Conservation (phyloP, 2,113 vertebrate species). For the Gallinago jamesoni region DNA sequence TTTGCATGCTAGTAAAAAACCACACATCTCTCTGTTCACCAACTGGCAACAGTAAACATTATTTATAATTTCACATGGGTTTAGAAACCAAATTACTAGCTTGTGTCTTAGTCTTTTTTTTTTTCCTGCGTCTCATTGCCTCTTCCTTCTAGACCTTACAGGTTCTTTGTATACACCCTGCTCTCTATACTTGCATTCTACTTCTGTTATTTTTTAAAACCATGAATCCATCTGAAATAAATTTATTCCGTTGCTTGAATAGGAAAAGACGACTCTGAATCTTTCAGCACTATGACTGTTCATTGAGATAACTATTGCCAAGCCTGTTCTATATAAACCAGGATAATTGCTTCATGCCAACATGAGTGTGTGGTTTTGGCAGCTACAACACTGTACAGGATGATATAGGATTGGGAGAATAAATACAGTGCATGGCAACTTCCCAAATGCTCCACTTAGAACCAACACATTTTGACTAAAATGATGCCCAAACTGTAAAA, state of each 20-base stretch:
- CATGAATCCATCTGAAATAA: neutral
- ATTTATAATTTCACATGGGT: slow-evolving; percentile 22
- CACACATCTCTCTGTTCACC: slow-evolving; percentile 22
- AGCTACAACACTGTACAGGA: neutral
- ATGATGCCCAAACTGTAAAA: neutral
- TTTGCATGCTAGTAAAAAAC: slow-evolving; percentile 45
- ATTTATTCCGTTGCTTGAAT: neutral
- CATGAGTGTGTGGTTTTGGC: slow-evolving; percentile 19
- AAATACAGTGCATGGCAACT: neutral
- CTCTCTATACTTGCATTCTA: neutral
- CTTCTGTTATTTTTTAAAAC: neutral
- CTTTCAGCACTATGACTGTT: slow-evolving; percentile 3
- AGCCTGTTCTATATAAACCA: slow-evolving; percentile 12
- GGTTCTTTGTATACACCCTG: neutral
- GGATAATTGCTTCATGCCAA: slow-evolving; percentile 24
- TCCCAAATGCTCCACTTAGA: neutral
- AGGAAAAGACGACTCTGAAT: neutral
- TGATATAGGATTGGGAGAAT: slow-evolving; percentile 1
- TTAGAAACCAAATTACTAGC: slow-evolving; percentile 46
- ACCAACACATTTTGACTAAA: slow-evolving; percentile 4
- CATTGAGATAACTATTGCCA: slow-evolving; percentile 19
- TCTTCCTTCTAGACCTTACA: neutral
- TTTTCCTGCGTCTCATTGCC: neutral
- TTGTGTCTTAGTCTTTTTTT: neutral
- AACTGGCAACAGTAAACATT: slow-evolving; percentile 43